Evolutionary conservation across 2,113 vertebrate genomes (phyloP).

Genomic region (Lepus timidus): DNA sequence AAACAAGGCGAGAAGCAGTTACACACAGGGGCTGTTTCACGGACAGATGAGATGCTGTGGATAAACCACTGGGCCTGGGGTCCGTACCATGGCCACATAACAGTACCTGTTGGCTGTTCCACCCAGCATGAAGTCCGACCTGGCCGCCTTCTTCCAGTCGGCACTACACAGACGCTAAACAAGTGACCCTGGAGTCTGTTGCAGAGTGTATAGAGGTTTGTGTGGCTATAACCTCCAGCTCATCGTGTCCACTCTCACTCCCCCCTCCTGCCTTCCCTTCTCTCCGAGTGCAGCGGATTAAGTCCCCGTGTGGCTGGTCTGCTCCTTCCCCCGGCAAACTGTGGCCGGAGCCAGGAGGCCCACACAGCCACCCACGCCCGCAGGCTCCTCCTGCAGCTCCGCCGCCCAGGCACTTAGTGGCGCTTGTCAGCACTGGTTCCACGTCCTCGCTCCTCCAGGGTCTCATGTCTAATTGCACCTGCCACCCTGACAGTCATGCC

Average conservation of each 20-base stretch:
- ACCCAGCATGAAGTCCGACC: not conserved
- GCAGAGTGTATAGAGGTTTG: not conserved
- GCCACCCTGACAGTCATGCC: not conserved
- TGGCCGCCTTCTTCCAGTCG: not conserved
- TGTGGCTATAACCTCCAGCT: not conserved
- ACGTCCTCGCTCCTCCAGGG: not conserved
- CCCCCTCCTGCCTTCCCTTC: fast-evolving
- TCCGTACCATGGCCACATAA: not conserved
- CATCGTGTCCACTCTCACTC: too few relatives aligned
- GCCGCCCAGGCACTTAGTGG: not conserved
- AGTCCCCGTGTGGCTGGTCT: too few relatives aligned
- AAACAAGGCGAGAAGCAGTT: not conserved
- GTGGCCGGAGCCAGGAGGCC: too few relatives aligned
- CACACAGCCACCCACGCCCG: fast-evolving
- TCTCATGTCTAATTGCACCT: not conserved
- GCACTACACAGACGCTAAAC: not conserved
- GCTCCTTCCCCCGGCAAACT: too few relatives aligned
- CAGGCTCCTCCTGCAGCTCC: not conserved
- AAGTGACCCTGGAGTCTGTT: not conserved
- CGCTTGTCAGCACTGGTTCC: not conserved
- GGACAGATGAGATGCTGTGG: not conserved
- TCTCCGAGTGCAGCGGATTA: too few relatives aligned
- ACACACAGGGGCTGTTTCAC: not conserved
- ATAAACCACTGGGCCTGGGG: not conserved
- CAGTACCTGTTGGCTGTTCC: not conserved